Evolutionary conservation across 2,888 invertebrate species (phyloP), one percentile per base, ranked within the genome.

Genomic region (Acheta domesticus): DNA sequence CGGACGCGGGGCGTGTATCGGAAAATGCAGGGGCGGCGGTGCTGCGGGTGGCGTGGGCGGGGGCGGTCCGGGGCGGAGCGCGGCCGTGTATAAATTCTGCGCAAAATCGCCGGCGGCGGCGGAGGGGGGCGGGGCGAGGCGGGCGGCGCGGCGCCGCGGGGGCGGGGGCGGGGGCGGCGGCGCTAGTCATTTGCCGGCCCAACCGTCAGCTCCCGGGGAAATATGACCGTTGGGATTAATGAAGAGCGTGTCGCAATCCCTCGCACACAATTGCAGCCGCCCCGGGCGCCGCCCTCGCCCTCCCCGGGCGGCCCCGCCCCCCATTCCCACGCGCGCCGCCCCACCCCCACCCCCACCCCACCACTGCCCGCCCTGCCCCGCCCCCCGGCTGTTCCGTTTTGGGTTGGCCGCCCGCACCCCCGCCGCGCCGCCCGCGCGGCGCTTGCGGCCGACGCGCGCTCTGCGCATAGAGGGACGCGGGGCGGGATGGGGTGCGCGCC

Each of bases 201-300:
- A 73, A 75, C 75, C 77, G 76, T 76, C 76, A 76, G 76, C 76
- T 36, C 36, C 76, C 76, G 81, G 83, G 36, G 83, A 83, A 83
- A 84, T 84, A 83, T 84, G 83, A 83, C 84, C 84, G 82, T 82
- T 82, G 84, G 84, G 84, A 84, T 83, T 84, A 83, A 84, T 84
- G 83, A 84, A 83, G 84, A 83, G 83, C 83, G 83, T 84, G 84
- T 83, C 81, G 81, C 62, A 62, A 62, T 62, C 62, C 62, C 62
- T 62, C 62, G 62, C 62, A 62, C 62, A 62, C 62, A 62, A 62
- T 62, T 62, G 62, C 62, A 62, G 62, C 16, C 62, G 62, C 62
- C 62, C 62, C 62, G 16, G 62, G 14, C 62, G 62, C 62, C 62
- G 14, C 62, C 62, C 16, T n/a, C 62, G 62, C 62, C 16, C n/a